Evolutionary conservation across 2,888 invertebrate species (phyloP), one percentile per base, ranked within the genome.

Genomic region (Rhynchonema sp.): DNA sequence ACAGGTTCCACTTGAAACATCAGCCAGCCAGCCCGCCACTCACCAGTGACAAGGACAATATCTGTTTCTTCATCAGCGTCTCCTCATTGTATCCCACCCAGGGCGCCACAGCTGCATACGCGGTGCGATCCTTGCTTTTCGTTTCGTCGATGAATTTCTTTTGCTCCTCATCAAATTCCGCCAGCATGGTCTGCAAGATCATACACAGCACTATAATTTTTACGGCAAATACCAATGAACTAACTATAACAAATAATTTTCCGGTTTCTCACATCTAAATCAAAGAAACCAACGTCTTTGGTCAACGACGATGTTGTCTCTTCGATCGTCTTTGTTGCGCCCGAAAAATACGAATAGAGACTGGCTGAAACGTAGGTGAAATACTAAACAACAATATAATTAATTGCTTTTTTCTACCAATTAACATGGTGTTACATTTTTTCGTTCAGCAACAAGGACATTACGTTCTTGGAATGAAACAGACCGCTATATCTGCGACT

Each of bases 61-160:
- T 92, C 78, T 96, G 92, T 72, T 89, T 87, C 77, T 91, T 92
- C 65, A 96, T 83, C 59, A 84, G 83, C 55, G 87, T 85, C 75
- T 96, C 94, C 75, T 96, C 92, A 66, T 87, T 84, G 64, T 89
- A 88, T 2, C 94, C 96, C 61, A 86, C 80, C 96, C 98, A 98
- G 17, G 96, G 94, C 38, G 87, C 84, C 6, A 86, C 73, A 2
- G 75, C 74, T 2, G 73, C 74, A 61, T 72, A 74, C 53, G 61
- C 30, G 27, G n/a, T 22, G 2, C 2, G 6, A 38, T 38, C 38
- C 27, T 59, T 62, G 22, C 59, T 53, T 38, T 62, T 63, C 56
- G 59, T 58, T 60, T 85, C 85, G 74, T 87, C 87, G 70, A 90
- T 83, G 78, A 96, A 96, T 57, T 89, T 87, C 69, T 91, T 89